Base-by-base conservation (phyloP, 2,113 vertebrate genomes). In the Labrus mixtus region DNA sequence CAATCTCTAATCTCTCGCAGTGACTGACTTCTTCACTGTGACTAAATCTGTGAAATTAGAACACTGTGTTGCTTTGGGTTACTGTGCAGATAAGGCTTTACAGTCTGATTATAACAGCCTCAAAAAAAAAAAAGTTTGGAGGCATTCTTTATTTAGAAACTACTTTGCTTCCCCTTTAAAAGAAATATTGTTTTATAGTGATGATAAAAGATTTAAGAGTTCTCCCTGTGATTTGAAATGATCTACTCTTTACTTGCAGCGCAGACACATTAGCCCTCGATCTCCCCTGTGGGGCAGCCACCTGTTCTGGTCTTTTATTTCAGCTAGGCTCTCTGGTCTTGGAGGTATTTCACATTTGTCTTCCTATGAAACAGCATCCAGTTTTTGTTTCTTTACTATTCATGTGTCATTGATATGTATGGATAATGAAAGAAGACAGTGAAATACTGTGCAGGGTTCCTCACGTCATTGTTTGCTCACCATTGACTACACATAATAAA, bases 11-110 rank as follows among this genome's bases (percentile, higher is more conserved):
- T 88, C 81, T 86, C 60, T 86, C 67, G 58, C 71, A 69, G 70
- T 67, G 68, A 73, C 74, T 73, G 79, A 51, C 61, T 80, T 64
- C 53, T 78, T 84, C 72, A 61, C 61, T 63, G 81, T 90, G 83
- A 86, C 86, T 83, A 81, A 90, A 87, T 73, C 71, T 78, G 59
- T 77, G 69, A 86, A 86, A 90, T 86, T 85, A 84, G 73, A 87
- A 73, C 76, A 77, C 25, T 41, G 51, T 55, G 33, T 74, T 70
- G 79, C 87, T 87, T 71, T 81, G 71, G 85, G 84, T 88, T 72
- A 81, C 50, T 53, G 22, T 75, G 56, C 39, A 78, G 71, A 89
- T 84, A 79, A 76, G 48, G 53, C 41, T n/a, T n/a, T 53, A 62
- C 29, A 62, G 55, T 69, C 70, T 61, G 84, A 86, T 81, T 84